Evolutionary conservation across 2,888 invertebrate species (phyloP), one percentile per base, ranked within the genome.

Genomic region (Bhutanitis thaidina): DNA sequence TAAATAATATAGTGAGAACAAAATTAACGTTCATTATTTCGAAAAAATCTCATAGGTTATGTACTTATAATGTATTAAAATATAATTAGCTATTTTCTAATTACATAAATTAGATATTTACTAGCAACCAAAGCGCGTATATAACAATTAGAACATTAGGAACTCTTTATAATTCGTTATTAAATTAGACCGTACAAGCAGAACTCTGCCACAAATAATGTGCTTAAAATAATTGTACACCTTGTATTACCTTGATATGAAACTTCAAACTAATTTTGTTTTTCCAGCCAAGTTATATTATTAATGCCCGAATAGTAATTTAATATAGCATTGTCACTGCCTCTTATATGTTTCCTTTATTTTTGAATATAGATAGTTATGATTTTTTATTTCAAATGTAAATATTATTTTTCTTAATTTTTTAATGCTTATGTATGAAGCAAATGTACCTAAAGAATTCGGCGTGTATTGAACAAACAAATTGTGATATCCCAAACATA

Each of bases 401-500:
- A 20, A 32, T 25, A 43, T 49, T 43, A 41, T 41, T 38, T 38
- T 5, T 36, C 13, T 15, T 37, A 20, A 40, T 13, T 7, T n/a
- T 51, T 38, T 35, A 27, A 36, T 45, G 50, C 30, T 34, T 20
- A 56, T 48, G 38, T 36, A 46, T 52, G 39, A 54, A 36, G 52
- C 52, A 54, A 27, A 49, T 36, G 52, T 52, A 41, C 53, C 59
- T 49, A 59, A 61, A 57, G 56, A 62, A 67, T 71, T 74, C 62
- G 72, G 69, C 65, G 63, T 68, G 64, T 62, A 49, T 53, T 51
- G 67, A 73, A 74, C 71, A 74, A 78, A 78, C 72, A 74, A 76
- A 74, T 75, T 80, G 80, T 80, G 80, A 80, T 80, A 80, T 75
- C 61, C 69, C 71, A 75, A 78, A 80, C 80, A 80, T 79, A 80